Evolutionary conservation across 1,140 invertebrate genomes (phyloP).

Genomic region (Lasioglossum baleicum): DNA sequence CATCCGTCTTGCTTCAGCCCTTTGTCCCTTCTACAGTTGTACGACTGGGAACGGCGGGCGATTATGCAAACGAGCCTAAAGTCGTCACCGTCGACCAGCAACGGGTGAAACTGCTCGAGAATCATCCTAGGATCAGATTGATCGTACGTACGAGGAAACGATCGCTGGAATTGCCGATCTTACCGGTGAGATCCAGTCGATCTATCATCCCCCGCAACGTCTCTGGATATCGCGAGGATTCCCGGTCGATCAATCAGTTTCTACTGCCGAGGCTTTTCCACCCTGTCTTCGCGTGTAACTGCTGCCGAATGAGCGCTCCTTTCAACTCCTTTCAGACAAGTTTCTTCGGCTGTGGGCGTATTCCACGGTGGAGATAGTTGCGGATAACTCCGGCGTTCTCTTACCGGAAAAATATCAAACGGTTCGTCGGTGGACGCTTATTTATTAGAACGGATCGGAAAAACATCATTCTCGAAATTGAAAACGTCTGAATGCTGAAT

Average conservation of each 20-base stretch:
- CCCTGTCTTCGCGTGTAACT: slow-evolving; percentile 11
- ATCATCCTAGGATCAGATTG: slow-evolving; percentile 16
- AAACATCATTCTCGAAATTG: too few relatives aligned
- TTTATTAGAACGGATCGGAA: too few relatives aligned
- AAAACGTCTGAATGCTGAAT: too few relatives aligned
- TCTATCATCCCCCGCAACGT: slow-evolving; percentile 27
- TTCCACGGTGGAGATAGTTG: too few relatives aligned
- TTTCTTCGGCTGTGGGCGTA: background rate
- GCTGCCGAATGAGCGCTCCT: background rate
- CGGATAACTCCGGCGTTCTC: too few relatives aligned
- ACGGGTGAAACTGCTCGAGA: background rate
- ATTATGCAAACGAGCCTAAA: slow-evolving; percentile 24
- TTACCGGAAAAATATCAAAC: too few relatives aligned
- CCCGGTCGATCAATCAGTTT: slow-evolving; percentile 30
- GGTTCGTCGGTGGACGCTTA: too few relatives aligned
- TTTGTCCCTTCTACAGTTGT: background rate
- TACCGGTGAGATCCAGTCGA: background rate
- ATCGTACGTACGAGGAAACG: slow-evolving; percentile 21
- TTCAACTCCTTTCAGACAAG: background rate
- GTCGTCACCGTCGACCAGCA: background rate
- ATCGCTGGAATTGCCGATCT: slow-evolving; percentile 19
- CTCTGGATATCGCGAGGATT: slow-evolving; percentile 3
- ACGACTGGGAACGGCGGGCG: background rate
- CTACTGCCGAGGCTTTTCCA: background rate
- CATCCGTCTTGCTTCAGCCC: background rate